A percentile compares a stretch with the other conserved stretches of the same genome.
Conservation (phyloP, 2,797 vertebrate species). For the Lagocephalus sceleratus region DNA sequence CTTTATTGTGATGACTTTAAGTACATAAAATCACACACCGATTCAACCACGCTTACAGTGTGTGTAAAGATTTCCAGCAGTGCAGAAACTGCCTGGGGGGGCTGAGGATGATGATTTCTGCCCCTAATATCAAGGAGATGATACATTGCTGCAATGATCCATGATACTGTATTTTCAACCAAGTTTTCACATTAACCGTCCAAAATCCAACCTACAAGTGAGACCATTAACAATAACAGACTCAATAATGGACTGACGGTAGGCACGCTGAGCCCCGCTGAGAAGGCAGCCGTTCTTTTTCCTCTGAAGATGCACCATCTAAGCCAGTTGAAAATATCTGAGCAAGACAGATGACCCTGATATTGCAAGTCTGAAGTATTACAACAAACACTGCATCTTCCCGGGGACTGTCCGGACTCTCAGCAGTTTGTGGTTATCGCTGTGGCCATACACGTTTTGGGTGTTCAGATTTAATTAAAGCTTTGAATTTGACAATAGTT, state of each 20-base stretch:
- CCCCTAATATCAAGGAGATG: no score
- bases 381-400: not conserved
- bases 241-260: no score
- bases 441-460: not conserved
- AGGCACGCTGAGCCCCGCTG: not conserved
- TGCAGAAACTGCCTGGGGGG: no score
- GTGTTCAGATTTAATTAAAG: not conserved
- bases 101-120: no score
- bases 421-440: constrained; percentile 3
- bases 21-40: no score
- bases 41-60: no score
- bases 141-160: no score
- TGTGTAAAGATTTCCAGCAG: no score
- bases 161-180: not conserved
- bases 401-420: not conserved
- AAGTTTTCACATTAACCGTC: not conserved
- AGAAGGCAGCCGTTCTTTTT: not conserved
- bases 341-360: not conserved
- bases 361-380: not conserved
- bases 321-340: not conserved
- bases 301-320: not conserved
- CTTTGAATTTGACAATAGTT: not conserved
- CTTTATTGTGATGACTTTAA: constrained; percentile 9
- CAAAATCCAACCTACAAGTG: no score
- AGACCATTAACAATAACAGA: no score